Base-by-base conservation (phyloP, 1,140 invertebrate genomes). In the Tetramorium alpestre region DNA sequence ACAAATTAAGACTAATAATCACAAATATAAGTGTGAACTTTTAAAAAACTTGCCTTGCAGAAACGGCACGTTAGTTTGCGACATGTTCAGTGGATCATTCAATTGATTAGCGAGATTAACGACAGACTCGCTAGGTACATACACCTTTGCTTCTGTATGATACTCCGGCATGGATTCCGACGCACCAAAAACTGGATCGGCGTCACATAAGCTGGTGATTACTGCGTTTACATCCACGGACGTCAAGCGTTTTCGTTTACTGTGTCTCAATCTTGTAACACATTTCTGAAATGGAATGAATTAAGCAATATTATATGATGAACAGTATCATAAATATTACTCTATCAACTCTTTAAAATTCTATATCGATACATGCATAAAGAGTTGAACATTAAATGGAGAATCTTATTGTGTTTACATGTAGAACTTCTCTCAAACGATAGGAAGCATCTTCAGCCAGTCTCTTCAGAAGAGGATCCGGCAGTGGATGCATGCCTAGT, bases 401-500 rank as follows among this genome's bases (percentile, higher is more conserved):
- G 25, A 65, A 56, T 76, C 5, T 65, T 44, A 65, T 54, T 62
- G 13, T 44, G 10, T 56, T 28, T 88, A 95, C 95, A 77, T 95
- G 93, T 60, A 95, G 91, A 91, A 95, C 93, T 93, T 95, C 95
- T 89, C 94, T 89, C 22, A 95, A 86, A 62, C 94, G 93, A 89
- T 95, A 95, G 0, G 95, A 95, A 75, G 94, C 94, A 93, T 95
- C 95, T 86, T 95, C 94, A 0, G 95, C 94, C 1, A 95, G 77
- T 92, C 93, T 94, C 86, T 91, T 78, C 18, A 94, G 67, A 28
- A 95, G 86, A 51, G 93, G 90, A 90, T 95, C 94, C 2, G 94
- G 93, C 18, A 95, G 75, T 2, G 94, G 92, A 86, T 95, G 93
- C 87, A 95, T 92, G 47, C 95, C 95, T 18, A 95, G 88, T 89